phyloP scores from a whole-genome alignment of 1,140 invertebrate genomes.

The Oryzaephilus surinamensis region DNA sequence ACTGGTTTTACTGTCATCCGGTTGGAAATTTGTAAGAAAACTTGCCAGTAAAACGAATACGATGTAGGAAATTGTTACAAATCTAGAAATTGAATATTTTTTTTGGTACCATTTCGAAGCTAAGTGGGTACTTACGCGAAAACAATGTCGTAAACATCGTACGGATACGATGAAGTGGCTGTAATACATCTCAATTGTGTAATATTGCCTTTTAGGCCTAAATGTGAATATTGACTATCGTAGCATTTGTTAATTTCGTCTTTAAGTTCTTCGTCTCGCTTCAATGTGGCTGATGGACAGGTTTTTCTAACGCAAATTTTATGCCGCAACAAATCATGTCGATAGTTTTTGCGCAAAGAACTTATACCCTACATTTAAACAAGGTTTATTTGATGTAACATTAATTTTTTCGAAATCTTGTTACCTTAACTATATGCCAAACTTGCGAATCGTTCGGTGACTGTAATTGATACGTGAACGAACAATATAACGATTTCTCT shows the following conservation, averaged over 20 bases:
- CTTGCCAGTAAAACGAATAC: background rate
- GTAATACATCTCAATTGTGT: background rate
- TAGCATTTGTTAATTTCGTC: too few species aligned
- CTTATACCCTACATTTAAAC: background rate
- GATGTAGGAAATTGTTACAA: too few species aligned
- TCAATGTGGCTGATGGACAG: background rate
- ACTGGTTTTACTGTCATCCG: background rate
- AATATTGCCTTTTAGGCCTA: background rate
- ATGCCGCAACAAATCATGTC: background rate
- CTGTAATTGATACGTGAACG: background rate
- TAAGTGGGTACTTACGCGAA: background rate
- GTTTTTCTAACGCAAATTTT: background rate
- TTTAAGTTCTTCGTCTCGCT: background rate
- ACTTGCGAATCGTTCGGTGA: background rate
- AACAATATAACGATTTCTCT: background rate
- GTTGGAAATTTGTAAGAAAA: background rate
- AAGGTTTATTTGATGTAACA: too few species aligned
- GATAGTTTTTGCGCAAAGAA: background rate
- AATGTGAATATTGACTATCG: background rate
- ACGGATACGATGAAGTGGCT: background rate
- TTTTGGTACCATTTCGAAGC: background rate
- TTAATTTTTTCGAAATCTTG: too few species aligned
- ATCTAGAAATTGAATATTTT: too few species aligned
- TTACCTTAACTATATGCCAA: background rate
- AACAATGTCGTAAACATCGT: background rate